Evolutionary conservation across 1,140 invertebrate genomes (phyloP).

Genomic region (Melitaea cinxia): DNA sequence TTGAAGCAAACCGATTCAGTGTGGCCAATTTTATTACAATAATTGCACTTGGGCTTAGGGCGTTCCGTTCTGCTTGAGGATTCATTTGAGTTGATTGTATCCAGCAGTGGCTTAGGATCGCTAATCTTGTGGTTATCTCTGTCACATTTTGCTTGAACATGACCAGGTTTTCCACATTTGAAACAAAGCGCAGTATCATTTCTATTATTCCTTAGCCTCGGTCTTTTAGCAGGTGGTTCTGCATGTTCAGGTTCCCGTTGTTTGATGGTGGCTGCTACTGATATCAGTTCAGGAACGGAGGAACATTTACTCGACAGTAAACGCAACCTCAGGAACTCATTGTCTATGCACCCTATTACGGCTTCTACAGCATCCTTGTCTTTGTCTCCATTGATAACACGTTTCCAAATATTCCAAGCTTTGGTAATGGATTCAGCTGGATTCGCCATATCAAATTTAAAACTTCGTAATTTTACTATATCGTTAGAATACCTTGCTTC

Average conservation of each 20-base stretch:
- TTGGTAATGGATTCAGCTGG: constrained; percentile 21
- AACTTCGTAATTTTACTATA: constrained; percentile 19
- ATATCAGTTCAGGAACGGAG: constrained; percentile 26
- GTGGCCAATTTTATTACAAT: constrained; percentile 27
- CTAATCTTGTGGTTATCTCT: constrained; percentile 7
- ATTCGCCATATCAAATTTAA: constrained; percentile 24
- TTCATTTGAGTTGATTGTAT: constrained; percentile 5
- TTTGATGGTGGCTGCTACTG: constrained; percentile 21
- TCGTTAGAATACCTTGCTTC: constrained; percentile 23
- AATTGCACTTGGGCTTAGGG: constrained; percentile 15
- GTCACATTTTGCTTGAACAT: constrained; percentile 17
- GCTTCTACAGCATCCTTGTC: constrained; percentile 28
- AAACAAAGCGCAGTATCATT: constrained; percentile 22
- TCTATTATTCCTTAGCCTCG: constrained; percentile 13
- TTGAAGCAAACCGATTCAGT: constrained; percentile 25
- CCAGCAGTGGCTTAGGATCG: constrained; percentile 18
- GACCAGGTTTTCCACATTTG: constrained; percentile 22
- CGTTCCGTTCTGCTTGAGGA: constrained; percentile 14
- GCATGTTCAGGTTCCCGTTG: constrained; percentile 7
- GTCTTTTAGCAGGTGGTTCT: constrained; percentile 23
- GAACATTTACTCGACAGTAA: constrained; percentile 22
- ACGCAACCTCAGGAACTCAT: constrained; percentile 7
- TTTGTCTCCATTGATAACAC: constrained; percentile 14
- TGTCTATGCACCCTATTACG: constrained; percentile 18
- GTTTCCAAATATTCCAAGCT: constrained; percentile 25